Base-by-base conservation (phyloP, 2,888 invertebrate species). In the Slavum lentiscoides region DNA sequence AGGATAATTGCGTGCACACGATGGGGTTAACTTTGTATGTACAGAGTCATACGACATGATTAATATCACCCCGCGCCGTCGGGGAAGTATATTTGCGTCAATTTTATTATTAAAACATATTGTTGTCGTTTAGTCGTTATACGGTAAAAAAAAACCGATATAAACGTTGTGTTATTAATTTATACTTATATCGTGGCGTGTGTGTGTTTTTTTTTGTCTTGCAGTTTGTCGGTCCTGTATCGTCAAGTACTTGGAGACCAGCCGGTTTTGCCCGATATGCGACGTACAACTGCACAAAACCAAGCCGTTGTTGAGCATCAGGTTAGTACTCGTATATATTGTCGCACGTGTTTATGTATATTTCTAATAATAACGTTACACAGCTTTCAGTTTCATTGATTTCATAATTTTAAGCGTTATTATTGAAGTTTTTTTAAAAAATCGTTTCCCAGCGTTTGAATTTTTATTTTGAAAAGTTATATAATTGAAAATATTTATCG, bases 211-310 rank as follows among this genome's bases (percentile, higher is more conserved):
- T 83, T 83, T 76, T 80, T 82, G 88, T 88, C 13, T 1, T 17
- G 23, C 87, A 93, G 92, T 93, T 88, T 93, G 93, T 86, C 89
- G 91, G 84, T 90, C 91, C 82, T 93, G 93, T 85, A 92, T 93
- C 83, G 91, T 93, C 62, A 89, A 90, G 83, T 91, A 92, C 86
- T 87, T 93, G 85, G 90, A 91, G 84, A 90, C 88, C 81, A 91
- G 90, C 85, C 91, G 91, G 84, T 91, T 90, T 85, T 93, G 93
- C 86, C 93, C 93, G 2, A 90, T 92, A 84, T 93, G 93, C 86
- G 92, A 92, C 86, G 91, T 92, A 23, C 91, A 91, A 85, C 90
- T 92, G 64, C 92, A 92, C 86, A 92, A 92, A 86, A 91, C 91
- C 61, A 90, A 90, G 85, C 92, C 93, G 5, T 86, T 92, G 82